phyloP scores from a whole-genome alignment of 2,113 vertebrate genomes.

The Monopterus albus region DNA sequence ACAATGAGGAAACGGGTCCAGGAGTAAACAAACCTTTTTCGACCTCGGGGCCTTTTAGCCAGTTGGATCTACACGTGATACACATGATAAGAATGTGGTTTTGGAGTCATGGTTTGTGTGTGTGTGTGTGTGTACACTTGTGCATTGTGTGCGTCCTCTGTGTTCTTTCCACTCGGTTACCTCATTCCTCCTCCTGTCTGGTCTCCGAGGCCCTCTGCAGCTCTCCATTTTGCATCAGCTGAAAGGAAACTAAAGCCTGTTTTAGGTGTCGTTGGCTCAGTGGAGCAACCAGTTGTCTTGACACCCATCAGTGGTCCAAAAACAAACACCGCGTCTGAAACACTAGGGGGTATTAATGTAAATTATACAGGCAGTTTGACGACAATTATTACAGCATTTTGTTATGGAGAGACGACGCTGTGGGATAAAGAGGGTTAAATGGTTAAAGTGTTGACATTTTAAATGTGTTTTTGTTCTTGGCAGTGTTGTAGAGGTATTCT shows the following conservation, averaged over 20 bases:
- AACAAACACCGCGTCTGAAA: slow-evolving; percentile 22
- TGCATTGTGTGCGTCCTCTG: not conserved
- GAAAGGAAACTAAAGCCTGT: slow-evolving; percentile 24
- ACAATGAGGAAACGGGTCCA: too few relatives aligned
- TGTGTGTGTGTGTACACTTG: slow-evolving; percentile 1
- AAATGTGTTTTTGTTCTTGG: too few relatives aligned
- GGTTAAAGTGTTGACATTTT: too few relatives aligned
- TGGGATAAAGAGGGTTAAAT: not conserved
- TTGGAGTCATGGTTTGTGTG: too few relatives aligned
- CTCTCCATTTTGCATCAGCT: slow-evolving; percentile 46
- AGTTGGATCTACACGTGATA: too few relatives aligned
- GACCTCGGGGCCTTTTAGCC: too few relatives aligned
- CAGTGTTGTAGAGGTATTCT: too few relatives aligned
- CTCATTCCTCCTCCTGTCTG: slow-evolving; percentile 3
- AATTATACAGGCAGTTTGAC: not conserved
- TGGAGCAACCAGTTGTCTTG: slow-evolving; percentile 45
- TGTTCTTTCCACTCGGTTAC: slow-evolving; percentile 15
- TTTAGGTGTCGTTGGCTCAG: slow-evolving; percentile 22
- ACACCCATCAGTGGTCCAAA: slow-evolving; percentile 15
- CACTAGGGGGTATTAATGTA: not conserved
- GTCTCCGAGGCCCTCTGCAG: slow-evolving; percentile 33
- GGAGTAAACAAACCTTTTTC: too few relatives aligned
- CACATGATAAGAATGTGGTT: too few relatives aligned
- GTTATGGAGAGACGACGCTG: not conserved
- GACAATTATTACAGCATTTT: not conserved